Conservation (phyloP, 2,797 vertebrate species). For the Eospalax fontanierii region DNA sequence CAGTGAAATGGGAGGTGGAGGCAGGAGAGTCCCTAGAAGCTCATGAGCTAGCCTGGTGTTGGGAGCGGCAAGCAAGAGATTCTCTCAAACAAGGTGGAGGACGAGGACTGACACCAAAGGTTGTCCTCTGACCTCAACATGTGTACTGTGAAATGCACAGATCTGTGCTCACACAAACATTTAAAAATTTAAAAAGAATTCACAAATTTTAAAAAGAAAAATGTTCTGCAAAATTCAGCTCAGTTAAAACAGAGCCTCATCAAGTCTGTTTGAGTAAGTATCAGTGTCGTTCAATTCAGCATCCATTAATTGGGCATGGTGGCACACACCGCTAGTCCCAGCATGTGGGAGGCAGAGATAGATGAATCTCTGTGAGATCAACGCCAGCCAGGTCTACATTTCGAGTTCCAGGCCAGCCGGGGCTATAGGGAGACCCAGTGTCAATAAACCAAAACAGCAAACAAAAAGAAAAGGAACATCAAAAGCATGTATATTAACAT, state of each 20-base stretch:
- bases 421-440: too few relatives aligned
- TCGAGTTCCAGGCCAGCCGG: too few relatives aligned
- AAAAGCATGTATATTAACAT: background rate
- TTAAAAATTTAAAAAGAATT: too few relatives aligned
- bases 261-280: background rate
- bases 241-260: conserved; percentile 36
- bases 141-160: background rate
- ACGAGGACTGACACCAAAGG: too few relatives aligned
- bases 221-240: conserved; percentile 53
- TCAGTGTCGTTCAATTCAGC: background rate
- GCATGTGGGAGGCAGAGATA: too few relatives aligned
- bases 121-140: background rate
- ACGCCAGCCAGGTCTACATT: too few relatives aligned
- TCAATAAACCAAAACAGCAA: too few relatives aligned
- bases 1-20: background rate
- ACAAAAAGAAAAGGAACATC: too few relatives aligned
- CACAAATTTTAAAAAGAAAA: background rate
- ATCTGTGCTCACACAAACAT: background rate
- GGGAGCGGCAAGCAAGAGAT: background rate
- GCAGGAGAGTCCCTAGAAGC: background rate
- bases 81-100: too few relatives aligned
- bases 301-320: too few relatives aligned
- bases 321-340: too few relatives aligned
- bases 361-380: too few relatives aligned
- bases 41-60: background rate